Percentiles rank a stretch among this genome's conserved stretches.
Evolutionary conservation across 1,140 invertebrate species (phyloP).

Genomic region (Apis dorsata): DNA sequence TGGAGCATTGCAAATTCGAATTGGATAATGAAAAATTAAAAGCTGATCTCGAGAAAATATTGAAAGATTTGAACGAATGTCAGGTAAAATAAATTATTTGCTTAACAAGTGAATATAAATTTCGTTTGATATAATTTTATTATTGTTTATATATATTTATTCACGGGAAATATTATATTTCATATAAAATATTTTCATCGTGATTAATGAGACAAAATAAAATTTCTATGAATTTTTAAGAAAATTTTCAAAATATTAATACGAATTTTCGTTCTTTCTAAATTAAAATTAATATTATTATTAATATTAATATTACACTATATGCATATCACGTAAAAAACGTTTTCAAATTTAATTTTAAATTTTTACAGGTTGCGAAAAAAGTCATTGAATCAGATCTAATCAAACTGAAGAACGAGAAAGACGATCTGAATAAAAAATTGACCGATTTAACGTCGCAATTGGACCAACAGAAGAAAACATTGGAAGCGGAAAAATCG

Average conservation of each 20-base stretch:
- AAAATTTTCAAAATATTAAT: too few species aligned
- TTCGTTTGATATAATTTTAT: too few species aligned
- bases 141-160: too few species aligned
- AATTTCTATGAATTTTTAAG: too few species aligned
- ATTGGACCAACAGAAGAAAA: slow-evolving; percentile 29
- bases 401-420: slow-evolving; percentile 30
- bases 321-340: neutral
- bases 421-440: slow-evolving; percentile 32
- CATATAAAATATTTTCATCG: neutral
- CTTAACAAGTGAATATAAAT: neutral
- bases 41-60: slow-evolving; percentile 50
- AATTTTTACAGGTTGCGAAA: slow-evolving; percentile 10
- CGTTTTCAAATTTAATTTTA: neutral
- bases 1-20: slow-evolving; percentile 52
- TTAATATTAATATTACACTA: too few species aligned
- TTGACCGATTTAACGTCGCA: slow-evolving; percentile 25
- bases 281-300: too few species aligned
- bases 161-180: too few species aligned
- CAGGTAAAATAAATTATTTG: slow-evolving; percentile 36
- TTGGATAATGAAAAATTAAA: slow-evolving; percentile 54
- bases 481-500: slow-evolving; percentile 35
- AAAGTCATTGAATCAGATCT: slow-evolving; percentile 49
- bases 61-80: slow-evolving; percentile 36
- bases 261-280: too few species aligned
- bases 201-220: too few species aligned